Conservation (phyloP, 2,888 invertebrate species). For the Leptopilina syphax region DNA sequence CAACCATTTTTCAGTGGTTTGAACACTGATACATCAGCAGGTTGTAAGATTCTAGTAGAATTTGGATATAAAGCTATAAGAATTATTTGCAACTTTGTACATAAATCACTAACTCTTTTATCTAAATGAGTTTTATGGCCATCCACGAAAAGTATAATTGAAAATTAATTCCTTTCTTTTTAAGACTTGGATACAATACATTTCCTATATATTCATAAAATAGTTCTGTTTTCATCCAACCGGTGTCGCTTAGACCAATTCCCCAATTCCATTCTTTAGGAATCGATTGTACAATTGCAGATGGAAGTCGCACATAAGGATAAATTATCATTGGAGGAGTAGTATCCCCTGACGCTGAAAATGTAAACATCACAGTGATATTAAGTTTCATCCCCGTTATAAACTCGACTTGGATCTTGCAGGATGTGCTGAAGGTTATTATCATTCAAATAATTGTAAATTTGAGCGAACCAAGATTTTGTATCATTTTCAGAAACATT, state of each 20-base stretch:
- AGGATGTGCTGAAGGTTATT: constrained; percentile 59
- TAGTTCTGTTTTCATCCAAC: constrained; percentile 74
- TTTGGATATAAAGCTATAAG: constrained; percentile 58
- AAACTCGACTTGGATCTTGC: constrained; percentile 65
- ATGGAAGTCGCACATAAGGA: constrained; percentile 68
- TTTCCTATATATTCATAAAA: constrained; percentile 73
- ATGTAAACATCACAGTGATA: constrained; percentile 73
- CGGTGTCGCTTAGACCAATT: constrained; percentile 70
- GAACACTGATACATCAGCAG: constrained; percentile 54
- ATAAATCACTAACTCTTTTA: constrained; percentile 48
- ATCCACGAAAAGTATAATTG: constrained; percentile 71
- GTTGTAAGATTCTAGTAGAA: constrained; percentile 56
- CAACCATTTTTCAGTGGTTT: constrained; percentile 53
- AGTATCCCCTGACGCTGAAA: constrained; percentile 66
- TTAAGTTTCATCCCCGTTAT: constrained; percentile 69
- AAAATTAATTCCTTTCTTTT: constrained; percentile 60
- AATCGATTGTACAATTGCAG: constrained; percentile 65
- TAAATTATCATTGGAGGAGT: constrained; percentile 72
- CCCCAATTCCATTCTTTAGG: constrained; percentile 69
- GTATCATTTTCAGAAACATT: constrained; percentile 66
- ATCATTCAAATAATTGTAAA: constrained; percentile 60
- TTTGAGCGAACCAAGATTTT: constrained; percentile 64
- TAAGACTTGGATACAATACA: constrained; percentile 65
- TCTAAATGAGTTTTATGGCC: constrained; percentile 59
- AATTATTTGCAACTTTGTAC: constrained; percentile 59